Conservation (phyloP, 1,140 invertebrate genomes). For the Euschistus heros region DNA sequence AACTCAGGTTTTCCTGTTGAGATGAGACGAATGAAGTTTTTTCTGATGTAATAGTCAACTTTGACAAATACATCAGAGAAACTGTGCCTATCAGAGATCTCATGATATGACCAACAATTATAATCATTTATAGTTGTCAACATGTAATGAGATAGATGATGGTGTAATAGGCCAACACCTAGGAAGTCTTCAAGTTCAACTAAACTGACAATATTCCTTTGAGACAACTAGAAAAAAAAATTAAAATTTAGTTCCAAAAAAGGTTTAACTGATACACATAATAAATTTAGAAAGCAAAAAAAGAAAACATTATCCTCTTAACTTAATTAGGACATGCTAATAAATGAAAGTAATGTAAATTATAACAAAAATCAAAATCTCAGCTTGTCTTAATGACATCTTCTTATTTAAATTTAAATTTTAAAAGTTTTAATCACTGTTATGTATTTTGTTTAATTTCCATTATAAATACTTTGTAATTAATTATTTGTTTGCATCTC, state of each 20-base stretch:
- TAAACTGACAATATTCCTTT: neutral
- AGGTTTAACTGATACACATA: neutral
- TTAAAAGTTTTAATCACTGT: too few relatives aligned
- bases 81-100: neutral
- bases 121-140: neutral
- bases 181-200: slow-evolving; percentile 1
- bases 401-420: too few relatives aligned
- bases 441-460: too few relatives aligned
- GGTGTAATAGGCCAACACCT: neutral
- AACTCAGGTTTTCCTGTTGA: neutral
- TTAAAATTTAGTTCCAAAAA: neutral
- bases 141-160: neutral
- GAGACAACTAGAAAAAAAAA: neutral
- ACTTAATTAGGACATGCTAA: too few relatives aligned
- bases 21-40: neutral
- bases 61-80: neutral
- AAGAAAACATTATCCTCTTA: too few relatives aligned
- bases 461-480: too few relatives aligned
- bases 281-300: neutral
- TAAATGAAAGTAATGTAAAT: too few relatives aligned
- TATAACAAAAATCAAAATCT: too few relatives aligned
- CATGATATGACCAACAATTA: slow-evolving; percentile 11
- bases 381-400: too few relatives aligned
- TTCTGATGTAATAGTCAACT: slow-evolving; percentile 6
- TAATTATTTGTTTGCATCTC: too few relatives aligned